These are phyloP conservation scores for Belonocnema kinseyi DNA, from an alignment of 1,140 invertebrate species.

Conservation along the genomic window DNA sequence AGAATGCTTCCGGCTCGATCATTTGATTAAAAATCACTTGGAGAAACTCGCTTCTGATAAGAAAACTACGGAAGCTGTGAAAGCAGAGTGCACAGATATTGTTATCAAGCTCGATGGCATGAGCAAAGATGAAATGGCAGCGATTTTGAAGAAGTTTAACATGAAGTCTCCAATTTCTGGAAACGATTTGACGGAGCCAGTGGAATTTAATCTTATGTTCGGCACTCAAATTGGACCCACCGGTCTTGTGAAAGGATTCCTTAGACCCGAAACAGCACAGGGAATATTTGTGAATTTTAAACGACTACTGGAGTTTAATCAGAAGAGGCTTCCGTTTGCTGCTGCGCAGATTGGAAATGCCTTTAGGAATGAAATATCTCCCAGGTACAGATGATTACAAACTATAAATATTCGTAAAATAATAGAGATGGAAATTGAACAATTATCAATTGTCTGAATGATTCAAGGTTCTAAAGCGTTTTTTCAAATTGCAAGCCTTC, in stretches of 20 bases:
- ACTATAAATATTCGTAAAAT: too few species aligned
- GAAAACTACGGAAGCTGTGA: slow-evolving; percentile 83
- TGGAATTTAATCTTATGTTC: slow-evolving; percentile 99
- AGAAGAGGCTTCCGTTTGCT: slow-evolving; percentile 97
- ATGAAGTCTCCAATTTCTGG: slow-evolving; percentile 97
- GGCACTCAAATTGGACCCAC: slow-evolving; percentile 97
- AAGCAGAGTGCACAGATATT: slow-evolving; percentile 88
- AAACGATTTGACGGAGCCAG: slow-evolving; percentile 95
- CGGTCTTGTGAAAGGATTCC: slow-evolving; percentile 93
- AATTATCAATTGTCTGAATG: too few species aligned
- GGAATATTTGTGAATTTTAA: slow-evolving; percentile 99
- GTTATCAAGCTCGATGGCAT: slow-evolving; percentile 90
- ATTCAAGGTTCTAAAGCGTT: too few species aligned
- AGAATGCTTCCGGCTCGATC: slow-evolving; percentile 97
- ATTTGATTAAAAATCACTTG: slow-evolving; percentile 97
- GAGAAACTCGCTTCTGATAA: slow-evolving; percentile 94
- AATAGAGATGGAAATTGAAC: too few species aligned
- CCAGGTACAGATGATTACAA: slow-evolving; percentile 66
- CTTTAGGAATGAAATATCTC: slow-evolving; percentile 99
- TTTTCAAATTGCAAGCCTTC: too few species aligned
- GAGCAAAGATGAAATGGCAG: slow-evolving; percentile 92
- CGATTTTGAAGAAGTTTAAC: slow-evolving; percentile 88
- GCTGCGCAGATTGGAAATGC: slow-evolving; percentile 98
- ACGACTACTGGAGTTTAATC: slow-evolving; percentile 96
- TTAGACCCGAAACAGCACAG: slow-evolving; percentile 98